Base-by-base conservation (phyloP, 2,113 vertebrate species). In the Pygathrix nemaeus region DNA sequence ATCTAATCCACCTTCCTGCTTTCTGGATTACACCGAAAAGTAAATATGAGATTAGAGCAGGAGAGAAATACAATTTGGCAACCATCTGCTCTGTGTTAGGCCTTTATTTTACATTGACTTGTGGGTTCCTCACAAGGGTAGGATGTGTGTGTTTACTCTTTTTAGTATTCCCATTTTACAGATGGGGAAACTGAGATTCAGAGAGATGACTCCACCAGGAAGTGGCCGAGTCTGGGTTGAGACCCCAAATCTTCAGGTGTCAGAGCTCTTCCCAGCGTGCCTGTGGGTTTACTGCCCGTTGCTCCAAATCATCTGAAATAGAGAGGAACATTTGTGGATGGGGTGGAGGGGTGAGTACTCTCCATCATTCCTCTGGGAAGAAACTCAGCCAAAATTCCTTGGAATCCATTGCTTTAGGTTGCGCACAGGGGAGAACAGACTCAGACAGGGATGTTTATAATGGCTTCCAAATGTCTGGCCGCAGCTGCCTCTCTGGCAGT, bases 401-500 rank as follows among this genome's bases (percentile, higher is more conserved):
- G 97, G 98, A 98, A 92, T 97, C 90, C 27, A 40, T 35, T 55
- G 96, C 94, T 89, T 59, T 92, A 52, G 95, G 96, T 92, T 90
- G 25, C 3, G 16, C 95, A 48, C 92, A 45, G 94, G 76, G 98
- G 97, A 97, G 97, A 92, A 52, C 38, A 64, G 95, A 97, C 93
- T 93, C 98, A 97, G 95, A 96, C 96, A 0, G 89, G 92, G 97
- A 95, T 96, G 95, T 93, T 90, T 66, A n/a, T 98, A 98, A 98
- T 98, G 90, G 90, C 84, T 98, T 98, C 97, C 98, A 98, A 94
- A 98, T 98, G 98, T 98, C 94, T 98, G 97, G 86, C 96, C 4
- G 25, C 94, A 90, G 97, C 87, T 88, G 97, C 95, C 25, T 94
- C 92, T 76, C 84, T 20, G 17, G 96, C 96, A 43, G 64, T 25